Evolutionary conservation across 2,113 vertebrate genomes (phyloP).

Genomic region (Macaca mulatta): DNA sequence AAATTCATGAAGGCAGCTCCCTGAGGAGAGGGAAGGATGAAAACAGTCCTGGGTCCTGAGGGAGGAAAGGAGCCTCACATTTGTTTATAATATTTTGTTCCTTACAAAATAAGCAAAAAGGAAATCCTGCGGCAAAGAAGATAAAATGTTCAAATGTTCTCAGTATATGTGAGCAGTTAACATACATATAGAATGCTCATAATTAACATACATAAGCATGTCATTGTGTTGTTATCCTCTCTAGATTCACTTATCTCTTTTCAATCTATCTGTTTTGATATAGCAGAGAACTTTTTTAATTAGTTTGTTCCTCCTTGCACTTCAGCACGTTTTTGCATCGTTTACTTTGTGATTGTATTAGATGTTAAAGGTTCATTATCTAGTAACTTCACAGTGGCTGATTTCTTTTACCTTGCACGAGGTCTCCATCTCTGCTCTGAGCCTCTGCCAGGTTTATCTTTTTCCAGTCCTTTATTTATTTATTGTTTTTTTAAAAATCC

Average conservation of each 20-base stretch:
- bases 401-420: neutral
- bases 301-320: neutral
- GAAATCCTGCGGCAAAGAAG: neutral
- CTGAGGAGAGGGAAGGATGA: neutral
- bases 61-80: neutral
- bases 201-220: neutral
- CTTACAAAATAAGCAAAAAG: neutral
- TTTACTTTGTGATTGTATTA: neutral
- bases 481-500: neutral
- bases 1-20: neutral
- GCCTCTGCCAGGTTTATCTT: neutral
- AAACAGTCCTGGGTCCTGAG: neutral
- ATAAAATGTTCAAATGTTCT: neutral
- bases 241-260: neutral
- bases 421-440: neutral
- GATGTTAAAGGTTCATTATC: neutral
- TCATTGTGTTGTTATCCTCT: neutral
- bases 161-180: neutral
- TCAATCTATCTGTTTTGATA: neutral
- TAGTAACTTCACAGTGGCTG: neutral
- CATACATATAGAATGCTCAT: no score
- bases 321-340: neutral
- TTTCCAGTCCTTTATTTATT: neutral
- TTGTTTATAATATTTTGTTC: neutral
- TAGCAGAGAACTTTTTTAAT: neutral